These are phyloP conservation scores for Chelonoidis abingdonii DNA, from an alignment of 2,113 vertebrate genomes.

Conservation along the genomic window DNA sequence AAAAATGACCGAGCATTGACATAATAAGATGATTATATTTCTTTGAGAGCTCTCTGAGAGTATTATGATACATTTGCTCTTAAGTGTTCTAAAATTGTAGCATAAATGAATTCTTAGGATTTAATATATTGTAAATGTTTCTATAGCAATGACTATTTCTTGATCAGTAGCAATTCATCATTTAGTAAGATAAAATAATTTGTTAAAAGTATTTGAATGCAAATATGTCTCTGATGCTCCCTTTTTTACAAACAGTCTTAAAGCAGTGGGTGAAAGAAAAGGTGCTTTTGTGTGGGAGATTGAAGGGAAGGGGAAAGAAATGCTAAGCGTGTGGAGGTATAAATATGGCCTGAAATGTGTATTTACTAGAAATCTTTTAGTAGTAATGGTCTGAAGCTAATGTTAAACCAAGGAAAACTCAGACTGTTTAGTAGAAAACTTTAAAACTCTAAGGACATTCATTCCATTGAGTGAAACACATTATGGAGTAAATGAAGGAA, in stretches of 20 bases:
- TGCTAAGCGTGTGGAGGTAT: background rate
- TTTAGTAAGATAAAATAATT: background rate
- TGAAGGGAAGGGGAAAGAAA: background rate
- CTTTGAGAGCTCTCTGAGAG: background rate
- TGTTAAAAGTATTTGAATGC: background rate
- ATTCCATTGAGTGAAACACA: background rate
- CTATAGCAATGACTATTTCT: background rate
- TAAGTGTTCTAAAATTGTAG: background rate
- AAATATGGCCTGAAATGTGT: background rate
- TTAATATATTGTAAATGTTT: background rate
- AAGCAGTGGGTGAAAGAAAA: background rate
- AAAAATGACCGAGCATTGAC: background rate
- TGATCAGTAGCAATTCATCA: background rate
- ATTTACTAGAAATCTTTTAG: constrained; percentile 14
- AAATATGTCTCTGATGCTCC: background rate
- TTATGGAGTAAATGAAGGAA: background rate
- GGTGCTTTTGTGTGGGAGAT: background rate
- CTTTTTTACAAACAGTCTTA: background rate
- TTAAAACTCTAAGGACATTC: background rate
- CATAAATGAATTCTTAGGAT: background rate
- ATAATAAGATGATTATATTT: constrained; percentile 21
- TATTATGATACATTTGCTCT: constrained; percentile 19
- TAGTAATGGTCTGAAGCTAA: constrained; percentile 7
- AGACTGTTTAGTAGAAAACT: background rate
- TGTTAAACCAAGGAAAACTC: constrained; percentile 1